These are phyloP conservation scores for Scaeva pyrastri DNA, from an alignment of 2,888 invertebrate genomes.

Conservation along the genomic window DNA sequence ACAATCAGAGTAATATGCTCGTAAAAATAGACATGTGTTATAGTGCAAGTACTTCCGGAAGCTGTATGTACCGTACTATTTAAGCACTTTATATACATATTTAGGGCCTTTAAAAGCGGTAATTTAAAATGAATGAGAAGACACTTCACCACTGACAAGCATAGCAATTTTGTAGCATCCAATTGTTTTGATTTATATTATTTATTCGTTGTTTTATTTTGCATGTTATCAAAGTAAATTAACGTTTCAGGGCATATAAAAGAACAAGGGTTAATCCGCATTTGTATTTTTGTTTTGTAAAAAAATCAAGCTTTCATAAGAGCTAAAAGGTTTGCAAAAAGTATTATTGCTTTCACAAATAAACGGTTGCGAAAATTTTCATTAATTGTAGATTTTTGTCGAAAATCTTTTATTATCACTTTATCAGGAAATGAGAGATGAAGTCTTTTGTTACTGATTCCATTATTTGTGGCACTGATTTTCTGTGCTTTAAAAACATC, in stretches of 20 bases:
- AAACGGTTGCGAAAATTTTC: too few relatives aligned
- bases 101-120: constrained; percentile 2
- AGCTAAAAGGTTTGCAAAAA: too few relatives aligned
- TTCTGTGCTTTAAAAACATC: too few relatives aligned
- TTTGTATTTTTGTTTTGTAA: not conserved
- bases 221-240: constrained; percentile 12
- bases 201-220: not conserved
- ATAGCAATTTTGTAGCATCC: constrained; percentile 14
- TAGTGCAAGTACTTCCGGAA: constrained; percentile 12
- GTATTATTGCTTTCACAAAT: too few relatives aligned
- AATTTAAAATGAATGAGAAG: constrained; percentile 51
- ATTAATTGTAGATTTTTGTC: too few relatives aligned
- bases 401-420: too few relatives aligned
- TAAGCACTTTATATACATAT: constrained; percentile 7
- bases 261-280: not conserved
- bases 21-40: constrained; percentile 5
- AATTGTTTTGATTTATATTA: not conserved
- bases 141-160: constrained; percentile 18
- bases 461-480: too few relatives aligned
- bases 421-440: too few relatives aligned
- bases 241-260: not conserved
- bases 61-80: constrained; percentile 1
- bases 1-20: not conserved
- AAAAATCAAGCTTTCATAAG: too few relatives aligned
- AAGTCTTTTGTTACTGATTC: too few relatives aligned